phyloP scores from a whole-genome alignment of 2,113 vertebrate species.

The Scortum barcoo region DNA sequence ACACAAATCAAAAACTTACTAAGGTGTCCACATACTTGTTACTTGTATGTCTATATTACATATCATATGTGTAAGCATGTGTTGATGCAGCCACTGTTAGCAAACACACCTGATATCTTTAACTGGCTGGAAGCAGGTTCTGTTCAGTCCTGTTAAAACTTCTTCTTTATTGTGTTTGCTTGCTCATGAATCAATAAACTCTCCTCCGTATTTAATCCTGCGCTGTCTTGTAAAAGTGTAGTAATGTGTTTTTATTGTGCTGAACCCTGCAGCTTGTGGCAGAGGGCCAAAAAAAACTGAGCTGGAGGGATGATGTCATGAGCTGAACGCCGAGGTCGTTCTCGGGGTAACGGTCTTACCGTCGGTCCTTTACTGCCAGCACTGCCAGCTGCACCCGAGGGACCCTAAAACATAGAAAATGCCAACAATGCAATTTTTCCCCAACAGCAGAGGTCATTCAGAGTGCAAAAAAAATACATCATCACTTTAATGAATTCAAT shows the following conservation, averaged over 20 bases:
- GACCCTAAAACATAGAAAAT: conserved; percentile 82
- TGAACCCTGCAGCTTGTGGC: conserved; percentile 19
- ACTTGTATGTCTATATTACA: not conserved
- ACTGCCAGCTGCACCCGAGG: conserved; percentile 78
- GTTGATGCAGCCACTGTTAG: not conserved
- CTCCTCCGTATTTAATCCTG: conserved; percentile 9
- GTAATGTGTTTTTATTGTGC: conserved; percentile 46
- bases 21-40: not conserved
- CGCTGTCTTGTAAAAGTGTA: conserved; percentile 53
- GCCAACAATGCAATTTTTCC: conserved; percentile 23
- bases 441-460: conserved; percentile 10
- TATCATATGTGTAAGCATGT: not conserved
- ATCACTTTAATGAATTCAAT: not conserved
- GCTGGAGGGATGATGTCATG: conserved; percentile 37
- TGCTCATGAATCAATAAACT: conserved; percentile 33
- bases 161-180: conserved; percentile 19
- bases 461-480: not conserved
- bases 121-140: conserved; percentile 29
- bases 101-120: conserved; percentile 33
- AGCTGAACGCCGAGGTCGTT: conserved; percentile 14
- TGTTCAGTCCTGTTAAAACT: not conserved
- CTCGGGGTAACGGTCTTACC: conserved; percentile 77
- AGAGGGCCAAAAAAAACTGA: not conserved
- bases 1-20: not conserved
- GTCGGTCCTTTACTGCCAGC: conserved; percentile 79